Base-by-base conservation (phyloP, 2,797 vertebrate genomes). In the Liparis tanakae region DNA sequence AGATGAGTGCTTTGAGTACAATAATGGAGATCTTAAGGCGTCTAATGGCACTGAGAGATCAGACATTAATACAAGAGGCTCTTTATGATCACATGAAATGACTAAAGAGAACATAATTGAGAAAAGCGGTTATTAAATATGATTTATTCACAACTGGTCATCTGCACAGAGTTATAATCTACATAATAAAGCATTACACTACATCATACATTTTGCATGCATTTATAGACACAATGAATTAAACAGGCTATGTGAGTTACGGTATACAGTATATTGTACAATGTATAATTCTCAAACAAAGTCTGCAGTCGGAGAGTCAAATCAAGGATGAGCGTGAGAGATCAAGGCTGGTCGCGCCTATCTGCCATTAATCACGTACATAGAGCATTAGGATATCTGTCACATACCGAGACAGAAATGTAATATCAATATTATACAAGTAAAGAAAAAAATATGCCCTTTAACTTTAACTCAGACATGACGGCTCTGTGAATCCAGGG, bases 261-360 rank as follows among this genome's bases (percentile, higher is more conserved):
- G 39, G 50, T 80, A 72, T 58, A 25, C 53, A 51, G 53, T 30
- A 30, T 30, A 30, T 30, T 30, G 25, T 30, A 30, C 25, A 30
- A 30, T 30, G 25, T 30, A 30, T 30, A 30, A 83, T 61, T 65
- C 55, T 78, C 55, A 74, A 62, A 85, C 53, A 20, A 44, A 67
- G 76, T 65, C 67, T 82, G 72, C 70, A 79, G 65, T 70, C 14
- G 13, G 66, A 76, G 60, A 80, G 64, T 79, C 57, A 78, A 60
- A 76, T 82, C 67, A 65, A 63, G 44, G 74, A 87, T 85, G 41
- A 85, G 85, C 58, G 43, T 56, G 59, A 78, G 56, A 85, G 80
- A 84, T 84, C 36, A 78, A 82, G 76, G 64, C 74, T 74, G 70
- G 43, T 63, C 6, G 1, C 6, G 43, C 33, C 48, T n/a, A 43